Percentiles rank a stretch among this genome's conserved stretches.
phyloP scores from a whole-genome alignment of 2,888 invertebrate genomes.

The Oxytorus armatus region DNA sequence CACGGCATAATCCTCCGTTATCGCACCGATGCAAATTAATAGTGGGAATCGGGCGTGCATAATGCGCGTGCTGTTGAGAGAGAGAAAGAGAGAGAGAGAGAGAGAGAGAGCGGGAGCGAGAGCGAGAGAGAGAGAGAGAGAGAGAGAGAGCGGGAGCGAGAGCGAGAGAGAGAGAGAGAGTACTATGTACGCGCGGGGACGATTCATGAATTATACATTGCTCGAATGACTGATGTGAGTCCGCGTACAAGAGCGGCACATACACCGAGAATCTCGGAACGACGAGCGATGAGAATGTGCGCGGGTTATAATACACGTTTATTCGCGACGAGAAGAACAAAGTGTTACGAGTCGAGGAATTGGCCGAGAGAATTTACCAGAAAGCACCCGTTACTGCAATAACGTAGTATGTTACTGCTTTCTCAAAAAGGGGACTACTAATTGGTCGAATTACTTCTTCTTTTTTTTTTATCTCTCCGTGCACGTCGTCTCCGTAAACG shows the following conservation, averaged over 20 bases:
- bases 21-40: slow-evolving; percentile 78
- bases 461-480: slow-evolving; percentile 24
- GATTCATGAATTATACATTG: slow-evolving; percentile 77
- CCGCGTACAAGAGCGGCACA: slow-evolving; percentile 30
- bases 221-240: slow-evolving; percentile 74
- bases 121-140: slow-evolving; percentile 20
- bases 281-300: slow-evolving; percentile 39
- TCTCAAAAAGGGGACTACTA: slow-evolving; percentile 58
- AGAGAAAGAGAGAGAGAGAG: background rate
- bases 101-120: too few species aligned
- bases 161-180: background rate
- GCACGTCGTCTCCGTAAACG: slow-evolving; percentile 53
- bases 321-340: slow-evolving; percentile 37
- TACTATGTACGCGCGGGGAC: slow-evolving; percentile 59
- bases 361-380: slow-evolving; percentile 19
- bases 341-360: slow-evolving; percentile 11
- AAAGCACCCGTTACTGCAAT: slow-evolving; percentile 45
- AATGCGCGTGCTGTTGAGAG: slow-evolving; percentile 69
- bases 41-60: slow-evolving; percentile 77
- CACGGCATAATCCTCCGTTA: slow-evolving; percentile 73
- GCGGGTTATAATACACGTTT: slow-evolving; percentile 22
- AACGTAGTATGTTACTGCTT: slow-evolving; percentile 44
- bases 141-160: slow-evolving; percentile 9
- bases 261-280: slow-evolving; percentile 6
- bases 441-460: slow-evolving; percentile 50